Conservation (phyloP, 2,888 invertebrate genomes). For the Mesorhabditis belari region DNA sequence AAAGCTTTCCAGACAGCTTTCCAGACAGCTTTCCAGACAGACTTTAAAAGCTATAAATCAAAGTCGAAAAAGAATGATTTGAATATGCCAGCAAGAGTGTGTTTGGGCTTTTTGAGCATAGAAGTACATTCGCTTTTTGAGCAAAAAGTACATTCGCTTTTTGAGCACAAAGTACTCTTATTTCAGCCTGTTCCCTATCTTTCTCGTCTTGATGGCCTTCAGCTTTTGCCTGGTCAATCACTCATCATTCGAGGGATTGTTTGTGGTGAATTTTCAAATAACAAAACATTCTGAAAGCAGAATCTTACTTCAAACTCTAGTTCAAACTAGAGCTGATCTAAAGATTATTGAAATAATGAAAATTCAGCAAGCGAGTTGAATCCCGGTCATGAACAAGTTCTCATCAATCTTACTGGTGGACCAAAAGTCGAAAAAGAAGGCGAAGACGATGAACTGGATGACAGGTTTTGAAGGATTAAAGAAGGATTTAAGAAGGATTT, state of each 20-base stretch:
- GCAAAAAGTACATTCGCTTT: too few species aligned
- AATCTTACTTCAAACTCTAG: not conserved
- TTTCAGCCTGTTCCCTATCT: constrained; percentile 50
- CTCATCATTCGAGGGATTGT: constrained; percentile 49
- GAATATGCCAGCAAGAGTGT: too few species aligned
- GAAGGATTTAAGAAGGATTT: not conserved
- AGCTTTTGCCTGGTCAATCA: constrained; percentile 50
- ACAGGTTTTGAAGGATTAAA: constrained; percentile 15
- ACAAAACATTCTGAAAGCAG: not conserved
- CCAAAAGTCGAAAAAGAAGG: constrained; percentile 46
- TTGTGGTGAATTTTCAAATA: constrained; percentile 22
- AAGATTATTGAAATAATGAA: not conserved
- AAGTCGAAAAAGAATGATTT: too few species aligned
- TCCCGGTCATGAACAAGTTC: constrained; percentile 41
- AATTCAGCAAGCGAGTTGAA: not conserved
- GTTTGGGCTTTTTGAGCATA: too few species aligned
- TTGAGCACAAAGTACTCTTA: too few species aligned
- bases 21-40: too few species aligned
- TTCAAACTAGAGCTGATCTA: not conserved
- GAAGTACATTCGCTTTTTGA: too few species aligned
- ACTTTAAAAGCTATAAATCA: too few species aligned
- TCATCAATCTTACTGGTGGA: constrained; percentile 47
- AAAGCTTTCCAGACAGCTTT: too few species aligned
- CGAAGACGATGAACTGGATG: constrained; percentile 36
- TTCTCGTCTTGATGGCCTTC: constrained; percentile 48